phyloP scores from a whole-genome alignment of 2,113 vertebrate genomes.

The Acrocephalus arundinaceus region DNA sequence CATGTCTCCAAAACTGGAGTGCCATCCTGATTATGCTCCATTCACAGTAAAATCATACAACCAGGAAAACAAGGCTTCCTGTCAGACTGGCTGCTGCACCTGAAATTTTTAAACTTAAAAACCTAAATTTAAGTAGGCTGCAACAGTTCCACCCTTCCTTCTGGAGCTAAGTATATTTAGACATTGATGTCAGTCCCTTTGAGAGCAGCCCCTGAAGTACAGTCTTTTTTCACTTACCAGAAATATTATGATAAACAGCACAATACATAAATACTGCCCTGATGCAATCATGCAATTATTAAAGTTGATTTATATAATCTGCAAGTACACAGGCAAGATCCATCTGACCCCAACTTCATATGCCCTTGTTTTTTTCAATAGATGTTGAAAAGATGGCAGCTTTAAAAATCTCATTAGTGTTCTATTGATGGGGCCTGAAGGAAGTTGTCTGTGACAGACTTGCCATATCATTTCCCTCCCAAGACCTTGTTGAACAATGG shows the following conservation, averaged over 20 bases:
- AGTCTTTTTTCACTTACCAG: not conserved
- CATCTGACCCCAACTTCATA: not conserved
- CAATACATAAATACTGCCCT: not conserved
- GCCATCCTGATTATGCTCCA: not conserved
- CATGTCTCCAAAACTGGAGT: not conserved
- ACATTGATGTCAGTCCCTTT: not conserved
- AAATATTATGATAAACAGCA: not conserved
- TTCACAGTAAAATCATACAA: not conserved
- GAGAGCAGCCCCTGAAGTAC: not conserved
- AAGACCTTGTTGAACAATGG: not conserved
- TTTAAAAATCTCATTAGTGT: not conserved
- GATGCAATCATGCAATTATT: not conserved
- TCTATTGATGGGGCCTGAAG: not conserved
- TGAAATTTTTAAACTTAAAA: not conserved
- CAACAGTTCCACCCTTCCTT: not conserved
- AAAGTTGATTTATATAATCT: not conserved
- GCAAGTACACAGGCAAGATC: not conserved
- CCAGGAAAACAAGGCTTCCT: not conserved
- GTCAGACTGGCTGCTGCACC: not conserved
- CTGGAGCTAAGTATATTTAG: not conserved
- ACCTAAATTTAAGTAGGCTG: not conserved
- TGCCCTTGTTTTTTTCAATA: not conserved
- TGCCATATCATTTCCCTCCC: not conserved
- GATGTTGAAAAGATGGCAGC: not conserved
- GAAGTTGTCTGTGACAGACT: not conserved